Conservation (phyloP, 2,797 vertebrate species). For the Diplodus puntazzo region DNA sequence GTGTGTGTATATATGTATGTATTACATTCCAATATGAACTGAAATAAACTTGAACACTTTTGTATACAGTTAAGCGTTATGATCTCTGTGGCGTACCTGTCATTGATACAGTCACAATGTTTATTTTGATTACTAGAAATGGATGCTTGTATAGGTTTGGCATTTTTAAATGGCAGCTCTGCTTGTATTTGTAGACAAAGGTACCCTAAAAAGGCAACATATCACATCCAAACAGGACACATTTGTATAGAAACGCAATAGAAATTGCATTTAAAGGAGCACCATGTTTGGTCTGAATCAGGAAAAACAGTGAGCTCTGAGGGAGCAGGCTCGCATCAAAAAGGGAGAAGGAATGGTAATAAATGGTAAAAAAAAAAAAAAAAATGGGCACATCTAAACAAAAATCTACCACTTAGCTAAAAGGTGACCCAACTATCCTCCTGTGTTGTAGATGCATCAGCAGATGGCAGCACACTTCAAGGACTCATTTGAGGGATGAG, state of each 20-base stretch:
- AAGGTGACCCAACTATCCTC: background rate
- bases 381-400: background rate
- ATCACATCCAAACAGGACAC: too few relatives aligned
- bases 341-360: background rate
- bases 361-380: too few relatives aligned
- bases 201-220: too few relatives aligned
- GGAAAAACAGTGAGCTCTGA: too few relatives aligned
- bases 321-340: too few relatives aligned
- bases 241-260: too few relatives aligned
- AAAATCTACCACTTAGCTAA: background rate
- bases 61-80: conserved; percentile 29
- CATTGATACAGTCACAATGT: background rate
- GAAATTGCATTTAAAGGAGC: background rate
- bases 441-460: conserved; percentile 48
- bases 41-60: conserved; percentile 82
- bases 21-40: conserved; percentile 50
- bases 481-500: conserved; percentile 1
- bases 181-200: too few relatives aligned
- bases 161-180: too few relatives aligned
- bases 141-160: too few relatives aligned
- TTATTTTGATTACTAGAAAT: background rate
- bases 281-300: too few relatives aligned
- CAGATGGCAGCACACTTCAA: conserved; percentile 76
- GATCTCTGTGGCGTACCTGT: background rate
- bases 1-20: conserved; percentile 60